A percentile compares a stretch with the other conserved stretches of the same genome.
Conservation (phyloP, 1,140 invertebrate genomes). For the Polypedilum vanderplanki region DNA sequence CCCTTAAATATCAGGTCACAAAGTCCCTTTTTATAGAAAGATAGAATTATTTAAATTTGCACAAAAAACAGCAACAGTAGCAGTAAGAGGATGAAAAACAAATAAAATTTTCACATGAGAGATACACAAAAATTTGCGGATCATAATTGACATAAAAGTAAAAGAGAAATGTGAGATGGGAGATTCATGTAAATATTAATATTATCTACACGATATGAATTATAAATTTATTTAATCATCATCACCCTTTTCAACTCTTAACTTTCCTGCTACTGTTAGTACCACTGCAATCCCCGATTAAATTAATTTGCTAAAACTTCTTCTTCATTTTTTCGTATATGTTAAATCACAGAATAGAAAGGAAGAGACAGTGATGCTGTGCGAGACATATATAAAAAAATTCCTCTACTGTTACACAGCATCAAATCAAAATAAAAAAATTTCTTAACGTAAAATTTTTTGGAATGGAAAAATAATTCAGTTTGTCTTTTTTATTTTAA, state of each 20-base stretch:
- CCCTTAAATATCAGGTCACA: background rate
- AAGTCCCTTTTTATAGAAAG: background rate
- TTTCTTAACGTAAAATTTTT: too few species aligned
- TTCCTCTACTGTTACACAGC: too few species aligned
- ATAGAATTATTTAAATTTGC: background rate
- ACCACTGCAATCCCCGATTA: slow-evolving; percentile 9
- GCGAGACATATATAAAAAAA: too few species aligned
- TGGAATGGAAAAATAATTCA: too few species aligned
- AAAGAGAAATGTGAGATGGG: background rate
- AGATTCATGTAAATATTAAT: background rate
- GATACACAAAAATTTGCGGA: background rate
- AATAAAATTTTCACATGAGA: too few species aligned
- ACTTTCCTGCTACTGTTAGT: too few species aligned
- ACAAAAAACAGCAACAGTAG: background rate
- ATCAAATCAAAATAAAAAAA: too few species aligned
- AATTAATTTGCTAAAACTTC: background rate
- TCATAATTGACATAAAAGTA: background rate
- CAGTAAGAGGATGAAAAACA: background rate
- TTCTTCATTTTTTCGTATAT: background rate
- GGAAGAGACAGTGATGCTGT: too few species aligned
- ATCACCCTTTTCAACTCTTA: background rate
- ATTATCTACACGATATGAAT: slow-evolving; percentile 19
- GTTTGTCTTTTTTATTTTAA: too few species aligned
- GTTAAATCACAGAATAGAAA: too few species aligned
- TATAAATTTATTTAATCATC: slow-evolving; percentile 20